A percentile compares a stretch with the other conserved stretches of the same genome.
Evolutionary conservation across 2,888 invertebrate genomes (phyloP).

Genomic region (Heliconius aoede): DNA sequence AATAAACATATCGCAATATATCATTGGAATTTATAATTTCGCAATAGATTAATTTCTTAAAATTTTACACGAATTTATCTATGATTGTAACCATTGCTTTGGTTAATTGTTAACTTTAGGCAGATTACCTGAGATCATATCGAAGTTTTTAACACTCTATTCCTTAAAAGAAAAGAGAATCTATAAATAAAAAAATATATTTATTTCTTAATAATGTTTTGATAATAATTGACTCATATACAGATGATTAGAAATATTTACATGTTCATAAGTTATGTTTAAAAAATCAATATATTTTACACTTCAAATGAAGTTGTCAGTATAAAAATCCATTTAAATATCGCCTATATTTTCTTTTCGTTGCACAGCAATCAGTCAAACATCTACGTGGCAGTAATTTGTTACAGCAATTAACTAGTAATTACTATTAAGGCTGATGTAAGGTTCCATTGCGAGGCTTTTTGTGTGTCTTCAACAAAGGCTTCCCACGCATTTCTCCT

Average conservation of each 20-base stretch:
- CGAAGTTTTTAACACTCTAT: neutral
- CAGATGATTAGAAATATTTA: no score
- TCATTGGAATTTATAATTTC: neutral
- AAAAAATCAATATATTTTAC: neutral
- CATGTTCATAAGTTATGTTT: no score
- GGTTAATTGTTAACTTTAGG: neutral
- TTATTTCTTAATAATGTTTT: no score
- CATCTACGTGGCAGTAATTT: neutral
- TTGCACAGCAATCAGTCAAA: conserved; percentile 6
- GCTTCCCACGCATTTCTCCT: conserved; percentile 67
- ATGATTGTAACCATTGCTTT: no score
- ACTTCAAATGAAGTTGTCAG: neutral
- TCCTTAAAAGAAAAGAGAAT: neutral
- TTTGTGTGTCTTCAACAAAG: conserved; percentile 49
- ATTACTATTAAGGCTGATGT: conserved; percentile 31
- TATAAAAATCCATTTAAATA: neutral
- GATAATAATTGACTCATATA: no score
- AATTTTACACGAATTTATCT: neutral
- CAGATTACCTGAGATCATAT: no score
- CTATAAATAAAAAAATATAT: neutral
- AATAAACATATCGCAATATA: neutral
- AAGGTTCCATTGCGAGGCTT: conserved; percentile 35
- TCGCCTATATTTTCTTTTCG: neutral
- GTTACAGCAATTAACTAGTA: conserved; percentile 27
- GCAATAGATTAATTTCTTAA: neutral